Evolutionary conservation across 1,140 invertebrate genomes (phyloP).

Genomic region (Camponotus floridanus): DNA sequence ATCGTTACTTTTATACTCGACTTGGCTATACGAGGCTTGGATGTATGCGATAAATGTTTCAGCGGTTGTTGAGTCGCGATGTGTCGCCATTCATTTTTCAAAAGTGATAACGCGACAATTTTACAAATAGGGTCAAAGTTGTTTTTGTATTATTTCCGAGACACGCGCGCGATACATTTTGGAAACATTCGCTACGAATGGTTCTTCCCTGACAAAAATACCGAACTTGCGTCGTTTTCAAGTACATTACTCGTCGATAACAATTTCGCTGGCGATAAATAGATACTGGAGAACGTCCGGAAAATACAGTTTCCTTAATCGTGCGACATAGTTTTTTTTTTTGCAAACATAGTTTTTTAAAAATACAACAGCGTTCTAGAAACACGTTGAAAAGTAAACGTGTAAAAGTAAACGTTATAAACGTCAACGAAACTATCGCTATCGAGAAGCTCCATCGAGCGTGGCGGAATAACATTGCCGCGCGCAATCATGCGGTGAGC

Average conservation of each 20-base stretch:
- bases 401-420: no score
- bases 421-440: not conserved
- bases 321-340: slow-evolving; percentile 2
- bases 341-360: slow-evolving; percentile 19
- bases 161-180: not conserved
- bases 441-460: slow-evolving; percentile 11
- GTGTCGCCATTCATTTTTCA: slow-evolving; percentile 8
- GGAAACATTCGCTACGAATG: not conserved
- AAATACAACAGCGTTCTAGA: not conserved
- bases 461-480: slow-evolving; percentile 8
- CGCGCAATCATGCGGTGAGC: slow-evolving; percentile 31
- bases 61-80: not conserved
- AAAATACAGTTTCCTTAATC: not conserved
- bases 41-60: not conserved
- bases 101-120: slow-evolving; percentile 17
- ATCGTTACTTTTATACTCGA: not conserved
- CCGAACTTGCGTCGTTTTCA: no score
- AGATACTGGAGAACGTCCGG: not conserved
- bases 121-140: not conserved
- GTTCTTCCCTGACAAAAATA: not conserved
- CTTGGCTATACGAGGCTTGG: no score
- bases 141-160: not conserved
- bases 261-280: not conserved
- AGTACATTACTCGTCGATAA: not conserved
- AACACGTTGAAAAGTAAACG: slow-evolving; percentile 11